Conservation (phyloP, 2,888 invertebrate species). For the Leptinotarsa haldemani region DNA sequence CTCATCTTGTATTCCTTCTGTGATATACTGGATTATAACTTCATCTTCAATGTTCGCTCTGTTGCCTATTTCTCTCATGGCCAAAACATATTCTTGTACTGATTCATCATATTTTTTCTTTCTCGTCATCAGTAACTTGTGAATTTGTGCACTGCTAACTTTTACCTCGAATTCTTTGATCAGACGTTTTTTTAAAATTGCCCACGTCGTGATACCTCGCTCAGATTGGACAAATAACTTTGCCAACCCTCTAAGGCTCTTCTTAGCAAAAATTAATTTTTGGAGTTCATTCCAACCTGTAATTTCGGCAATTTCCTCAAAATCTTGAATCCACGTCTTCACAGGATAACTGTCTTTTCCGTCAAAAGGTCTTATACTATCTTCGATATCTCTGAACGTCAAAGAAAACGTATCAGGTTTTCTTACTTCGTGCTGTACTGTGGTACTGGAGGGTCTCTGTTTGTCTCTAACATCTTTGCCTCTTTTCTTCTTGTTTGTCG, state of each 20-base stretch:
- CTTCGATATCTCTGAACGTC: slow-evolving; percentile 52
- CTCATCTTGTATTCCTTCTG: slow-evolving; percentile 59
- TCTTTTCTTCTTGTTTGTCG: slow-evolving; percentile 11
- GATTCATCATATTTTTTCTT: slow-evolving; percentile 57
- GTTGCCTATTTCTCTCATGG: slow-evolving; percentile 60
- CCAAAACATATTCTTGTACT: slow-evolving; percentile 58
- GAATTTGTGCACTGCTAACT: slow-evolving; percentile 46
- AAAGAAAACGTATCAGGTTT: slow-evolving; percentile 34
- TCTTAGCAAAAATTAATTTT: slow-evolving; percentile 54
- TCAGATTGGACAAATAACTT: slow-evolving; percentile 51
- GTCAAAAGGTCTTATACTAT: slow-evolving; percentile 47
- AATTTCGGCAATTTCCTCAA: slow-evolving; percentile 52
- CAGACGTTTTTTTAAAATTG: slow-evolving; percentile 43
- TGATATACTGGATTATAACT: slow-evolving; percentile 60
- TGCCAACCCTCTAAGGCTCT: slow-evolving; percentile 51
- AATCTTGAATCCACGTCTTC: slow-evolving; percentile 49
- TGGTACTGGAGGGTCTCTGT: not conserved
- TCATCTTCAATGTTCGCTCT: slow-evolving; percentile 57
- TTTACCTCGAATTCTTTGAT: slow-evolving; percentile 48
- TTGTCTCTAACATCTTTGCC: not conserved
- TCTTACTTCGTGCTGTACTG: slow-evolving; percentile 2
- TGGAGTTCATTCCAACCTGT: slow-evolving; percentile 53
- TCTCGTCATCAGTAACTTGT: slow-evolving; percentile 45
- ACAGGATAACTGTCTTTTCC: slow-evolving; percentile 49
- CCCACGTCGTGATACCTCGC: slow-evolving; percentile 47